Evolutionary conservation across 2,888 invertebrate genomes (phyloP), one percentile per base, ranked within the genome.

Genomic region (Furcula furcula): DNA sequence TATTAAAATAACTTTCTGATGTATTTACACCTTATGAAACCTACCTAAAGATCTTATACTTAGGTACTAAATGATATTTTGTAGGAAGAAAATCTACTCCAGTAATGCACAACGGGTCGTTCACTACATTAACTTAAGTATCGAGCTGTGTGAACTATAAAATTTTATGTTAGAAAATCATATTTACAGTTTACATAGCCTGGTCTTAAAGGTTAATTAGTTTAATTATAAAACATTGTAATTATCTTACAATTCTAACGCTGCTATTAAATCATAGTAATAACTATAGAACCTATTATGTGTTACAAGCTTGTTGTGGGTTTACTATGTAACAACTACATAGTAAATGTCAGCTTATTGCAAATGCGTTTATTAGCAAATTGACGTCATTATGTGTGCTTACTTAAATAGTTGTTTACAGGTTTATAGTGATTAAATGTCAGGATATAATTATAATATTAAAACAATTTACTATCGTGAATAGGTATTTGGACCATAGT

Each of bases 271-370:
- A 10, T 18, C 40, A 29, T 36, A n/a, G n/a, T n/a, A n/a, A n/a
- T 21, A 35, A 44, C 25, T 10, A 37, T 0, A 6, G 10, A 26
- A 11, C 11, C 23, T 33, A 21, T 34, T 22, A 33, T 7, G 22
- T 36, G 37, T 37, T 19, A 38, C 36, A 29, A 29, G 21, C 15
- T 18, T 37, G 42, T 43, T 21, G 23, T 36, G 39, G 6, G 22
- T 21, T 35, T 32, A 37, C 4, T 36, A 39, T 55, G 4, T 28
- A 13, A 2, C 7, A 21, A 18, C n/a, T n/a, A n/a, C n/a, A n/a
- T n/a, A n/a, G 12, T 40, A 41, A 40, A 51, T 40, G 40, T 40
- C 43, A 39, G 23, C 31, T 22, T 31, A 31, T 39, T 41, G 34
- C 12, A 45, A 37, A 25, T 40, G 36, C 43, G 28, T 31, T 29